These are phyloP conservation scores for Hycleus cichorii DNA, from an alignment of 1,140 invertebrate genomes.

Conservation along the genomic window DNA sequence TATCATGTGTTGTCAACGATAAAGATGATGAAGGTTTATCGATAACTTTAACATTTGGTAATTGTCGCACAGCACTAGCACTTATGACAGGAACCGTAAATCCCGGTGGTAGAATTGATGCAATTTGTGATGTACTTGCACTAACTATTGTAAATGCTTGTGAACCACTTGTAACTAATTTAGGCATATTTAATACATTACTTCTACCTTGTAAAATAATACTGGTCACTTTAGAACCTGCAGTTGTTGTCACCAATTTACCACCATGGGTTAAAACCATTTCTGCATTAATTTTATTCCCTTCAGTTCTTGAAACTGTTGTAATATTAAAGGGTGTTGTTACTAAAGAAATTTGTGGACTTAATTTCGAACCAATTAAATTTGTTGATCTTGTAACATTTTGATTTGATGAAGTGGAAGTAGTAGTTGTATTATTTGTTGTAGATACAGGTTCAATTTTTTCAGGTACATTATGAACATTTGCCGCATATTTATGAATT, in stretches of 20 bases:
- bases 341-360: slow-evolving; percentile 24
- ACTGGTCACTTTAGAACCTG: slow-evolving; percentile 26
- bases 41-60: slow-evolving; percentile 40
- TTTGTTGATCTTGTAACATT: slow-evolving; percentile 9
- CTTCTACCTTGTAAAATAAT: slow-evolving; percentile 32
- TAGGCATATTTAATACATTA: slow-evolving; percentile 34
- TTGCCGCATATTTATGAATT: slow-evolving; percentile 35
- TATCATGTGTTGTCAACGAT: slow-evolving; percentile 49
- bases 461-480: slow-evolving; percentile 24
- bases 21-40: slow-evolving; percentile 48
- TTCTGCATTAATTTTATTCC: slow-evolving; percentile 9
- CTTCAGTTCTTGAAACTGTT: slow-evolving; percentile 3
- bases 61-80: slow-evolving; percentile 37
- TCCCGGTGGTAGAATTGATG: slow-evolving; percentile 33
- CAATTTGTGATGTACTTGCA: slow-evolving; percentile 37
- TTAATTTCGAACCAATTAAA: slow-evolving; percentile 16
- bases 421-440: background rate
- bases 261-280: slow-evolving; percentile 21
- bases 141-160: slow-evolving; percentile 37
- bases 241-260: slow-evolving; percentile 21
- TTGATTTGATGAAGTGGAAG: background rate
- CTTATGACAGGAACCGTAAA: slow-evolving; percentile 39
- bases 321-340: too few species aligned
- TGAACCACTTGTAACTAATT: slow-evolving; percentile 22
- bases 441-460: slow-evolving; percentile 8